Percentiles rank a stretch among this genome's conserved stretches.
phyloP scores from a whole-genome alignment of 1,140 invertebrate species.

The Teleogryllus occipitalis region DNA sequence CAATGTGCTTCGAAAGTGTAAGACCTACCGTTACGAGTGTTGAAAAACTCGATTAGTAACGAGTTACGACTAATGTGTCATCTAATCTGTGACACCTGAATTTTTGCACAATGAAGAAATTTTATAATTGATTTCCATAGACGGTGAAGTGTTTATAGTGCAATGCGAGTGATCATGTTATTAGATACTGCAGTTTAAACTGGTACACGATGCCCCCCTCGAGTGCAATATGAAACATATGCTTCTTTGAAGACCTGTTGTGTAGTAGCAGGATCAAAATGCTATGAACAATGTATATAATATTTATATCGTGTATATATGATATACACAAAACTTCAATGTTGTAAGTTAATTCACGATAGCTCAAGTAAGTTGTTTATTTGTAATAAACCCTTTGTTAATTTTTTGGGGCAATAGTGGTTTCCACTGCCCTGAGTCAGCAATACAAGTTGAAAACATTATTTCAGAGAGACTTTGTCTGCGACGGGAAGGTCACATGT shows the following conservation, averaged over 20 bases:
- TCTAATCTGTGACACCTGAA: too few species aligned
- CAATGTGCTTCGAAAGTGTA: too few species aligned
- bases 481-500: too few species aligned
- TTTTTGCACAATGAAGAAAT: too few species aligned
- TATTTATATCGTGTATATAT: conserved; percentile 18
- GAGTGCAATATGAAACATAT: conserved; percentile 12
- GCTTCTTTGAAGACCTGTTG: conserved; percentile 1
- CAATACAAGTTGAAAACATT: background rate
- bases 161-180: too few species aligned
- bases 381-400: background rate
- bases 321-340: conserved; percentile 14
- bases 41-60: too few species aligned
- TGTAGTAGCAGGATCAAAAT: background rate
- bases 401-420: background rate
- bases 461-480: too few species aligned
- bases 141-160: too few species aligned
- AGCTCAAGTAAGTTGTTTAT: conserved; percentile 10
- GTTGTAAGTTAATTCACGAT: conserved; percentile 7
- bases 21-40: too few species aligned
- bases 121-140: too few species aligned
- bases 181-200: too few species aligned
- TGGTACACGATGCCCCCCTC: background rate
- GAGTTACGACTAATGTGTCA: too few species aligned
- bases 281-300: conserved; percentile 8
- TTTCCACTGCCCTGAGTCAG: background rate